Conservation (phyloP, 2,797 vertebrate genomes). For the Labeo calbasu region DNA sequence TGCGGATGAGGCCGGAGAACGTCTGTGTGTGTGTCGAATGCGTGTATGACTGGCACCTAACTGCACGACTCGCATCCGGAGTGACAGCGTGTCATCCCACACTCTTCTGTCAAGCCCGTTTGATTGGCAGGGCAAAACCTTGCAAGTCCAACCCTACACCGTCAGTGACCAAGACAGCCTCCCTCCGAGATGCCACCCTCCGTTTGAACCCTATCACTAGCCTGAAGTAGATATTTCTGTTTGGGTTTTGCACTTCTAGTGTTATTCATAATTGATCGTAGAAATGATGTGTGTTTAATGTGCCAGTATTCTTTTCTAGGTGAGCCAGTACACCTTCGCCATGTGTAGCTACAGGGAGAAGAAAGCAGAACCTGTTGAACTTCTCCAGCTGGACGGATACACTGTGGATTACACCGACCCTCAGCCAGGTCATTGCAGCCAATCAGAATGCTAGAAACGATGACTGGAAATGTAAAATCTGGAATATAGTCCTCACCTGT, state of each 20-base stretch:
- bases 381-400: conserved; percentile 95
- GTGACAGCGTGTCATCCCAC: conserved; percentile 83
- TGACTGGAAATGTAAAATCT: too few relatives aligned
- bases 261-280: neutral
- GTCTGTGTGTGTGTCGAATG: conserved; percentile 15
- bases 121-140: conserved; percentile 63
- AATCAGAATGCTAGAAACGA: neutral
- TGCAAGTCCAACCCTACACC: conserved; percentile 56
- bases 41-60: conserved; percentile 83
- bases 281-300: neutral
- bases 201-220: conserved; percentile 23
- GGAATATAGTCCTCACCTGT: neutral
- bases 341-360: conserved; percentile 99
- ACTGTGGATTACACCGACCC: conserved; percentile 98
- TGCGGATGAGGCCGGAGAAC: conserved; percentile 64
- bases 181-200: conserved; percentile 24
- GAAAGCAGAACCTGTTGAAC: conserved; percentile 95
- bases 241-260: neutral
- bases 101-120: conserved; percentile 73
- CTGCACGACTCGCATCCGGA: conserved; percentile 80
- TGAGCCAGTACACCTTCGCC: conserved; percentile 98
- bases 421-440: conserved; percentile 85
- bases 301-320: conserved; percentile 75
- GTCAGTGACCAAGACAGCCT: conserved; percentile 23
- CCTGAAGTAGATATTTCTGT: conserved; percentile 23